Evolutionary conservation across 2,888 invertebrate genomes (phyloP).

Genomic region (Drosophila macrothrix): DNA sequence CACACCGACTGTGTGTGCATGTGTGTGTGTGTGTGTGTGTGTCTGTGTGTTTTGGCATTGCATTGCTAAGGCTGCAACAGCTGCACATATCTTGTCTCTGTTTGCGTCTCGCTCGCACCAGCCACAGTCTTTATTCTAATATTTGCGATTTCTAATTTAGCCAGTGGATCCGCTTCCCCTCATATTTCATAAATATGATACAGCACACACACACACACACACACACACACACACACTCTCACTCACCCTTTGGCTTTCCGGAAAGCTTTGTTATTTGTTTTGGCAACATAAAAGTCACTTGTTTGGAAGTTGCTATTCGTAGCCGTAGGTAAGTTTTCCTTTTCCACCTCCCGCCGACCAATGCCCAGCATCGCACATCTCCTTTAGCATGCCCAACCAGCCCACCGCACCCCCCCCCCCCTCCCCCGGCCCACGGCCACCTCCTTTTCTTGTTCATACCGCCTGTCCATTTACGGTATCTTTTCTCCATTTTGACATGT

Average conservation of each 20-base stretch:
- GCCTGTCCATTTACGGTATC: constrained; percentile 71
- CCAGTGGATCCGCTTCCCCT: constrained; percentile 41
- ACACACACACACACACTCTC: neutral
- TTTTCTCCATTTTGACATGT: constrained; percentile 78
- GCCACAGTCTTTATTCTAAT: constrained; percentile 73
- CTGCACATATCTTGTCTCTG: constrained; percentile 59
- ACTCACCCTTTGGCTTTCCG: constrained; percentile 8
- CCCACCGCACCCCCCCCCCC: neutral
- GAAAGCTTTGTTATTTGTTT: constrained; percentile 74
- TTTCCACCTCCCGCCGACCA: neutral
- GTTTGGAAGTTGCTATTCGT: constrained; percentile 62
- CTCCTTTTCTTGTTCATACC: constrained; percentile 1
- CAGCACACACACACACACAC: constrained; percentile 12
- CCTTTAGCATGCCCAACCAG: neutral
- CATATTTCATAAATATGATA: constrained; percentile 18
- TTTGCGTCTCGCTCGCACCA: constrained; percentile 52
- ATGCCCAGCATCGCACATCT: neutral
- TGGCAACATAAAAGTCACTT: constrained; percentile 80
- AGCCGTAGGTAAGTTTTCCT: constrained; percentile 43
- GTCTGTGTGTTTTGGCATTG: constrained; percentile 8
- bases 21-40: constrained; percentile 20
- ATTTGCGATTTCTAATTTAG: constrained; percentile 74
- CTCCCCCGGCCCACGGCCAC: too few relatives aligned
- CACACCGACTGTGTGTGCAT: constrained; percentile 3
- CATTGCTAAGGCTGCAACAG: constrained; percentile 44